A percentile compares a stretch with the other conserved stretches of the same genome.
These are phyloP conservation scores for Microtus oregoni DNA, from an alignment of 2,113 vertebrate genomes.

Conservation along the genomic window DNA sequence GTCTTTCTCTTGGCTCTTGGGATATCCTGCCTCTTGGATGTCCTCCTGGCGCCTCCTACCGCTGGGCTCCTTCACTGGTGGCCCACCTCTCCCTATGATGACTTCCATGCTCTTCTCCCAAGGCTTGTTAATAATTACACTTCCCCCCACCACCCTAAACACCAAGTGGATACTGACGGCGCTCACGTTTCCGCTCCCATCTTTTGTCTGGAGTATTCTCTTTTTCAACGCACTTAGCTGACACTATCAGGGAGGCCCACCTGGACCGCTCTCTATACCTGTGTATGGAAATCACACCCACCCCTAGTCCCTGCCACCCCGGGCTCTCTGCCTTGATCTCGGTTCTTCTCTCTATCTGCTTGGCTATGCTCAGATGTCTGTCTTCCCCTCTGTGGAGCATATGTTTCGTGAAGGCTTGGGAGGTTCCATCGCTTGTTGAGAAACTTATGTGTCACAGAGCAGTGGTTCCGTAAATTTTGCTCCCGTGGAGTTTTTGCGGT, in stretches of 20 bases:
- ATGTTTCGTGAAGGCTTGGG: neutral
- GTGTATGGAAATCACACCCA: neutral
- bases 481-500: neutral
- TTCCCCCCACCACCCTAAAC: neutral
- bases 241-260: neutral
- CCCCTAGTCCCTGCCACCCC: fast-evolving
- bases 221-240: neutral
- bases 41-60: neutral
- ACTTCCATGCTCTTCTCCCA: neutral
- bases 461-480: neutral
- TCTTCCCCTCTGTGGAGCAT: neutral
- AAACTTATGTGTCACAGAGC: neutral
- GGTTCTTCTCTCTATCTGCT: neutral
- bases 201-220: neutral
- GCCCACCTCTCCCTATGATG: neutral
- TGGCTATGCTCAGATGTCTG: neutral
- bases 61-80: neutral
- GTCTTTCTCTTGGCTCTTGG: neutral
- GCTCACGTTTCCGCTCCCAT: neutral
- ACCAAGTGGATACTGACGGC: neutral
- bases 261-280: neutral
- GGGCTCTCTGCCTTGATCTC: neutral
- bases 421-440: neutral
- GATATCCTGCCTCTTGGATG: neutral
- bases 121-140: neutral